These are phyloP conservation scores for Spea multiplicata DNA, from an alignment of 2,113 vertebrate genomes.

Conservation along the genomic window DNA sequence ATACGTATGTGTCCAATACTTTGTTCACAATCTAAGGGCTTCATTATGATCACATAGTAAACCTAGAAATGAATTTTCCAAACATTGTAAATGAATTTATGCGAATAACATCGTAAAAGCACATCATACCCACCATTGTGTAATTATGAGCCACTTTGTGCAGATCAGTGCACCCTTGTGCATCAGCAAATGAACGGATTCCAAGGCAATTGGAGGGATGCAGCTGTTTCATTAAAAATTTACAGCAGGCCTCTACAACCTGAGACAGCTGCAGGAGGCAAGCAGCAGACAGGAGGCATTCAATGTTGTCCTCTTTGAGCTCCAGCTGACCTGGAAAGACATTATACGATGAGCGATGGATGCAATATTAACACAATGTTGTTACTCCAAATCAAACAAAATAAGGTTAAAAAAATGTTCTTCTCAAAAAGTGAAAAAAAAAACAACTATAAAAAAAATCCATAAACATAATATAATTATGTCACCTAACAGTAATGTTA, in stretches of 20 bases:
- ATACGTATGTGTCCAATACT: too few relatives aligned
- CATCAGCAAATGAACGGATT: conserved; percentile 93
- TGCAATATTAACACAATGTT: not conserved
- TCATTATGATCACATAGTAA: too few relatives aligned
- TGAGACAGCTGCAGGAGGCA: conserved; percentile 93
- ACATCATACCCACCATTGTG: conserved; percentile 77
- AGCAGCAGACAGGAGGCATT: conserved; percentile 90
- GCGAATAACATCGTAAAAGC: not conserved
- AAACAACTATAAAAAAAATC: too few relatives aligned
- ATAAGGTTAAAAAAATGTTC: too few relatives aligned
- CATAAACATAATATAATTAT: too few relatives aligned
- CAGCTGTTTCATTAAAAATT: conserved; percentile 95
- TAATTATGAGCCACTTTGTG: conserved; percentile 94
- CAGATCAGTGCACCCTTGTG: conserved; percentile 92
- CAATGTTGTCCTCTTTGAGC: conserved; percentile 94
- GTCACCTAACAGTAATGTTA: too few relatives aligned
- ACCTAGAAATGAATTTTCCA: too few relatives aligned
- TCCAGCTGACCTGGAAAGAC: conserved; percentile 81
- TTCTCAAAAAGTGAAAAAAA: too few relatives aligned
- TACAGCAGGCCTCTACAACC: conserved; percentile 94
- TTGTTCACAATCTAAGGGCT: too few relatives aligned
- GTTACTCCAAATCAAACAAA: too few relatives aligned
- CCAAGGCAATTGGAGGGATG: conserved; percentile 98
- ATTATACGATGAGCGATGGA: not conserved
- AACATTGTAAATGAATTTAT: too few relatives aligned